Evolutionary conservation across 2,113 vertebrate genomes (phyloP), one percentile per base, ranked within the genome.

Genomic region (Poecilia latipinna): DNA sequence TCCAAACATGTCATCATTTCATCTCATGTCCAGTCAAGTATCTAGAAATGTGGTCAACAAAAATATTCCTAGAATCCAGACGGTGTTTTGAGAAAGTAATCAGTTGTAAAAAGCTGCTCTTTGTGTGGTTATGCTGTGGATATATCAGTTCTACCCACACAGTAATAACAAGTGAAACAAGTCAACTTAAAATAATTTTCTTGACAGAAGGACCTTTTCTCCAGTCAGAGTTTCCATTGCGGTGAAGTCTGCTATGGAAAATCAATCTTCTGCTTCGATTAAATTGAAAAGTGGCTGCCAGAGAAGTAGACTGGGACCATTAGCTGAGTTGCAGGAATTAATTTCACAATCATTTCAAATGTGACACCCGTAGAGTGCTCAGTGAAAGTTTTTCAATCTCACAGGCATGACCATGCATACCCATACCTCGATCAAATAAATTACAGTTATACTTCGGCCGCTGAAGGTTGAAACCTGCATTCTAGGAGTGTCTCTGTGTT

Each of bases 131-230:
- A 42, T 4, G 28, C 42, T 31, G 26, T 48, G 15, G 39, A 28
- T 44, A 42, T 67, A 26, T 67, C 35, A 39, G 22, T 57, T 57
- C 13, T 44, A 32, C 1, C 22, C 32, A 35, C 63, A 8, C 10
- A 11, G 24, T 32, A 32, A 64, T 35, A 32, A 2, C 31, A 31
- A 13, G 24, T 2, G 6, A 71, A 83, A n/a, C 4, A 31, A 15
- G 51, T 3, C 35, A 37, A 68, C 24, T 48, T 35, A 0, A 61
- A 26, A 64, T 72, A 22, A 65, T 75, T 65, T 0, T 2, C 4
- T 48, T 74, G 73, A 86, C 22, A 75, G 63, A 65, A 64, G 63
- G 61, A 86, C 11, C 65, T 35, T 79, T 82, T 70, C 61, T 80
- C 67, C 61, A 32, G 63, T 64, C 37, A 28, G 17, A 26, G 3